A percentile compares a stretch with the other conserved stretches of the same genome.
phyloP scores from a whole-genome alignment of 2,113 vertebrate genomes.

The Gadus macrocephalus region DNA sequence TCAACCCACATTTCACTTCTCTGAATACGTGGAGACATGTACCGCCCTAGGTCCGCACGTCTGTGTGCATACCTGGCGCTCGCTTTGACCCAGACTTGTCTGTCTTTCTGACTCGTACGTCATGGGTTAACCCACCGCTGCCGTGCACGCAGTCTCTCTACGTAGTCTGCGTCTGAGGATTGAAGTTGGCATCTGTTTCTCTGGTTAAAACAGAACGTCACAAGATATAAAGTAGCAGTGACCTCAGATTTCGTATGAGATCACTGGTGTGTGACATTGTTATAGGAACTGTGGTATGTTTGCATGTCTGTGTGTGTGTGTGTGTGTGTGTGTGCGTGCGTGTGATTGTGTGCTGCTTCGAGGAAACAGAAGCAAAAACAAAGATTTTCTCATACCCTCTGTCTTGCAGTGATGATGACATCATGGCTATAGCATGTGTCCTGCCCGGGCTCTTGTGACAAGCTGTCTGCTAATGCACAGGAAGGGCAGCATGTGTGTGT shows the following conservation, averaged over 20 bases:
- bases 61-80: no score
- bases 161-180: slow-evolving; percentile 13
- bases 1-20: background rate
- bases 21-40: background rate
- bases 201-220: slow-evolving; percentile 12
- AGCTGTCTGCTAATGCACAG: slow-evolving; percentile 50
- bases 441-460: slow-evolving; percentile 47
- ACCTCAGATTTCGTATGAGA: slow-evolving; percentile 38
- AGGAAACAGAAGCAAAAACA: slow-evolving; percentile 56
- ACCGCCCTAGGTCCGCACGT: no score
- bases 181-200: slow-evolving; percentile 32
- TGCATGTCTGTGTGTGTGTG: slow-evolving; percentile 15
- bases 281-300: slow-evolving; percentile 23
- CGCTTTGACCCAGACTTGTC: background rate
- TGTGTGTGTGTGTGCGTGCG: slow-evolving; percentile 6
- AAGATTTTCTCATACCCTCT: slow-evolving; percentile 36
- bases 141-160: slow-evolving; percentile 11
- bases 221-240: slow-evolving; percentile 31
- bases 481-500: slow-evolving; percentile 34
- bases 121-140: background rate
- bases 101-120: background rate
- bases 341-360: background rate
- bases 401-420: slow-evolving; percentile 58
- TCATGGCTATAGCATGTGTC: slow-evolving; percentile 58
- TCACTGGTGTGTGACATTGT: slow-evolving; percentile 44